Evolutionary conservation across 2,888 invertebrate genomes (phyloP), one percentile per base, ranked within the genome.

Genomic region (Pammene fasciana): DNA sequence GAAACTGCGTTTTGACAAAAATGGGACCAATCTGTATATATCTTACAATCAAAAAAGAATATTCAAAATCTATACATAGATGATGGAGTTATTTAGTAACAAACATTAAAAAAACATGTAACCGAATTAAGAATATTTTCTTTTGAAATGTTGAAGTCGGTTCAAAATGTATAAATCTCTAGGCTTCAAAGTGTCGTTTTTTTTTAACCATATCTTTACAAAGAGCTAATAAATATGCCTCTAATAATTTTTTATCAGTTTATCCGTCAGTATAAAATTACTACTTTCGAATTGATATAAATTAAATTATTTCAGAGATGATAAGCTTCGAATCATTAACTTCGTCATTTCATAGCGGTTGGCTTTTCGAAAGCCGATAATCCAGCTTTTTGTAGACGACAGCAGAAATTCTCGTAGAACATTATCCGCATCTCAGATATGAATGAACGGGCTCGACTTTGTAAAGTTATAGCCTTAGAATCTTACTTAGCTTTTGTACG

Each of bases 301-400:
- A 76, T 74, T 74, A 62, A 74, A 72, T 72, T 76, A 76, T 79
- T 77, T 80, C 79, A 79, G 80, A 81, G 73, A 79, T 77, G 83
- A 82, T 84, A 80, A 82, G 81, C 77, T 78, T 78, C 82, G 83
- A 84, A 83, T 83, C 85, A 85, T 86, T 85, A 84, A 82, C 82
- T 82, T 81, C 78, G 61, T 80, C 79, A 79, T 83, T 84, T 82
- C 78, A 79, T 80, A 75, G 77, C 75, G 75, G 75, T 74, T 72
- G 75, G 77, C 78, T 81, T 77, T 76, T 64, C 18, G 72, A 73
- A 74, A 73, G 76, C 73, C 75, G 76, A 81, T 80, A 78, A 80
- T 78, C 79, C 73, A 72, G 71, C 72, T 75, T 79, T 79, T 78
- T 74, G 76, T 74, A 74, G 74, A 73, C 73, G 71, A 68, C 66